Percentiles rank a stretch among this genome's conserved stretches.
Evolutionary conservation across 2,888 invertebrate genomes (phyloP).

Genomic region (Chrysina gloriosa): DNA sequence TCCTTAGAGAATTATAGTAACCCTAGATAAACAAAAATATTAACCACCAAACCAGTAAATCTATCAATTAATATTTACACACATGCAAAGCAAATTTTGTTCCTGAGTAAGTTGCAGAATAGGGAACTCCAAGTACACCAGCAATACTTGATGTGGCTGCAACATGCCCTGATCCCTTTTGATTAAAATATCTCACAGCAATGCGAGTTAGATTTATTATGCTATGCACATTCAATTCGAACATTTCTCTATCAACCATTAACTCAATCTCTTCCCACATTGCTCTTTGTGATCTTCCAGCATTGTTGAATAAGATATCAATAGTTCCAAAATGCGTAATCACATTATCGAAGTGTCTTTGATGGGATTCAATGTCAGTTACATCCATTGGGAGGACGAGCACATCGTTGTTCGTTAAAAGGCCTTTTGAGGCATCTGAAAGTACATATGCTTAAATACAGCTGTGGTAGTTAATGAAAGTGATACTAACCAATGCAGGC

Average conservation of each 20-base stretch:
- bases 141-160: slow-evolving; percentile 81
- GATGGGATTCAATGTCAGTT: slow-evolving; percentile 70
- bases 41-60: background rate
- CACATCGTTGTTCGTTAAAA: slow-evolving; percentile 71
- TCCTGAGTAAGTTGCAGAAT: slow-evolving; percentile 77
- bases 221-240: slow-evolving; percentile 83
- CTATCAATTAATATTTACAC: slow-evolving; percentile 51
- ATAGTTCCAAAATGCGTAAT: slow-evolving; percentile 77
- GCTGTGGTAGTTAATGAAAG: background rate
- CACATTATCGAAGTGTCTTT: slow-evolving; percentile 71
- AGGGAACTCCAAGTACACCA: slow-evolving; percentile 75
- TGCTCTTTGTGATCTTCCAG: slow-evolving; percentile 83
- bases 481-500: slow-evolving; percentile 69
- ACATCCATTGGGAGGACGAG: slow-evolving; percentile 78
- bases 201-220: slow-evolving; percentile 77
- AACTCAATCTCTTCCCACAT: slow-evolving; percentile 77
- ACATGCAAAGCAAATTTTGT: slow-evolving; percentile 84
- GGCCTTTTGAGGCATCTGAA: slow-evolving; percentile 62
- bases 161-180: slow-evolving; percentile 73
- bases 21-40: slow-evolving; percentile 68
- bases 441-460: slow-evolving; percentile 39
- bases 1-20: slow-evolving; percentile 74
- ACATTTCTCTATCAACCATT: slow-evolving; percentile 78
- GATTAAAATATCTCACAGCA: slow-evolving; percentile 74
- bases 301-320: slow-evolving; percentile 84